These are phyloP conservation scores for Drosophila nasuta DNA, from an alignment of 1,140 invertebrate species.

Conservation along the genomic window DNA sequence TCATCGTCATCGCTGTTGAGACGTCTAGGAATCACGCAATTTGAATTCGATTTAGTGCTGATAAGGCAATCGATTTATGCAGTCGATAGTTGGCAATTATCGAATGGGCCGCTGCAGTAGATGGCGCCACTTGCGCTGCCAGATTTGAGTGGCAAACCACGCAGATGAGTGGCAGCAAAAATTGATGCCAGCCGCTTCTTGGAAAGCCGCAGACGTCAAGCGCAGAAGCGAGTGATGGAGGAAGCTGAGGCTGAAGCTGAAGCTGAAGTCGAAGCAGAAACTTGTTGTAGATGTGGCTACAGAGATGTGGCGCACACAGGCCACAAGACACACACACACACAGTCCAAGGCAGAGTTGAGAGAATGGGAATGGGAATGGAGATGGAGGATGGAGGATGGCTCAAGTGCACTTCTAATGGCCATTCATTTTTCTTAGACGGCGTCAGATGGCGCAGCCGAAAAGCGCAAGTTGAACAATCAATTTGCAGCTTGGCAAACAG, in stretches of 20 bases:
- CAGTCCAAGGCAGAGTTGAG: neutral
- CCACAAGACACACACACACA: neutral
- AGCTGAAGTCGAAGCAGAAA: neutral
- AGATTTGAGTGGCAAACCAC: neutral
- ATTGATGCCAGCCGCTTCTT: slow-evolving; percentile 12
- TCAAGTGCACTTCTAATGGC: slow-evolving; percentile 52
- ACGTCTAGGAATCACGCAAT: neutral
- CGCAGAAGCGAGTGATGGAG: neutral
- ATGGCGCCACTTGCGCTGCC: neutral
- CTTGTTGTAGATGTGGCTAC: neutral
- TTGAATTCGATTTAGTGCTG: neutral
- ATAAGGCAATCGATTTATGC: neutral
- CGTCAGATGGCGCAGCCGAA: slow-evolving; percentile 47
- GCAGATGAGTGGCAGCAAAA: neutral
- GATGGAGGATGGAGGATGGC: neutral
- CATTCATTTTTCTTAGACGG: slow-evolving; percentile 67
- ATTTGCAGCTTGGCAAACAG: slow-evolving; percentile 55
- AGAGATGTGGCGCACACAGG: neutral
- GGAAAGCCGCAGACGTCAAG: slow-evolving; percentile 25
- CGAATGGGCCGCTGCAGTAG: neutral
- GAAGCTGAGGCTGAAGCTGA: neutral
- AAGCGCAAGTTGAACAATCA: slow-evolving; percentile 54
- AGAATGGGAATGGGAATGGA: no score
- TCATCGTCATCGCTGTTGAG: no score
- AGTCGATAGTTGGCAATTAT: neutral